Percentiles rank a stretch among this genome's conserved stretches.
phyloP scores from a whole-genome alignment of 2,888 invertebrate genomes.

The Caenorhabditis sinica region DNA sequence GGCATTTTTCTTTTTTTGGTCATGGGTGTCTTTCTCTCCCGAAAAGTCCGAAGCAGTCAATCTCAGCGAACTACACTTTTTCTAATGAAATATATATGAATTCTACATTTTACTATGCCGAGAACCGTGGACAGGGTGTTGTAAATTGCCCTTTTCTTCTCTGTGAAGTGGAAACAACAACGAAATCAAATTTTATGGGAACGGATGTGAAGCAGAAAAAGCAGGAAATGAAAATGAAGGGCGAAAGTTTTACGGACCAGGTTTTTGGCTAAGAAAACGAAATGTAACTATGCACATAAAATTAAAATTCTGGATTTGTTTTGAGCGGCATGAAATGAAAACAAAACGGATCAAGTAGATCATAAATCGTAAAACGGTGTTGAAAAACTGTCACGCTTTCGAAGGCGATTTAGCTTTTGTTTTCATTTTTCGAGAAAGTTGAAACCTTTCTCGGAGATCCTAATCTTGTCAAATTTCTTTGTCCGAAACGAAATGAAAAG shows the following conservation, averaged over 20 bases:
- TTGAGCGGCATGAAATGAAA: no score
- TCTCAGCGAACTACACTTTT: slow-evolving; percentile 17
- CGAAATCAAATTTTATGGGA: slow-evolving; percentile 53
- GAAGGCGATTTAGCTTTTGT: no score
- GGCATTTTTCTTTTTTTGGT: slow-evolving; percentile 27
- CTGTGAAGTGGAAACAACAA: slow-evolving; percentile 20
- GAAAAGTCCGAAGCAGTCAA: slow-evolving; percentile 27
- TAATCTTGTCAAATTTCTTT: slow-evolving; percentile 32
- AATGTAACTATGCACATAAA: slow-evolving; percentile 22
- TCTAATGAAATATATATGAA: slow-evolving; percentile 27
- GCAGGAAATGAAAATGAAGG: background rate
- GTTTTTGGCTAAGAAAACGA: background rate
- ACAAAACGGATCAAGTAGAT: background rate
- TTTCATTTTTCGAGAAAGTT: slow-evolving; percentile 30
- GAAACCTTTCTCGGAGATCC: slow-evolving; percentile 46
- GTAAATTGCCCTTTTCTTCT: slow-evolving; percentile 36
- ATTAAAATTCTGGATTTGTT: background rate
- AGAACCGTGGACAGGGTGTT: slow-evolving; percentile 23
- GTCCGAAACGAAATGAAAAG: slow-evolving; percentile 24
- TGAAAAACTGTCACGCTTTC: background rate
- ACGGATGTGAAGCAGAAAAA: slow-evolving; percentile 23
- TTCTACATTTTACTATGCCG: slow-evolving; percentile 42
- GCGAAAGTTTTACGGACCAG: slow-evolving; percentile 53
- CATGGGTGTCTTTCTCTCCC: slow-evolving; percentile 11
- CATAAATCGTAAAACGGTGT: background rate